Evolutionary conservation across 1,140 invertebrate genomes (phyloP), one percentile per base, ranked within the genome.

Genomic region (Leptinotarsa texana): DNA sequence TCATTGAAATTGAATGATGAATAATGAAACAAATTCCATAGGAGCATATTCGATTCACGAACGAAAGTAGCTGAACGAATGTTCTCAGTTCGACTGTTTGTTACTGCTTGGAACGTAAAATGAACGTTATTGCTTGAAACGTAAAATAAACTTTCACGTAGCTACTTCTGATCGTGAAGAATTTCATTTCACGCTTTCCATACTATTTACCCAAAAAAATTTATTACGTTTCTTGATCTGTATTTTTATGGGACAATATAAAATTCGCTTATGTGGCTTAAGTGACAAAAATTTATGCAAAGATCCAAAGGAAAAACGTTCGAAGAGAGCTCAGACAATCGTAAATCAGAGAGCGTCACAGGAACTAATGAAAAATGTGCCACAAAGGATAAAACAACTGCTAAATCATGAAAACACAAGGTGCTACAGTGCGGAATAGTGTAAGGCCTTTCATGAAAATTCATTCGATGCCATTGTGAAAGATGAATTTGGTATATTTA

Each of bases 211-310:
- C 33, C 72, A 65, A 74, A 77, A 75, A 77, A 77, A 78, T 75
- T 78, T 78, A 75, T 78, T 78, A 69, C 76, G 71, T 22, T 75
- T 73, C 73, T 78, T 75, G 74, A 74, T 75, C 67, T 71, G 69
- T 42, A 78, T 75, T 78, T 78, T 78, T 78, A 78, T 75, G 71
- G 67, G 74, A 73, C 74, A 63, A 75, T 78, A 78, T 78, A 78
- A 78, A 78, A 78, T 78, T 78, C 76, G 76, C 74, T 78, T 78
- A 78, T 78, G 74, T 75, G 74, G 76, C 74, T 75, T 78, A 78
- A 78, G 76, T 75, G 76, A 78, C 76, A 78, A 73, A 66, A 78
- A 78, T 78, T 78, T 78, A 78, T 78, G 76, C 76, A 78, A 78
- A 73, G 74, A 63, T 72, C n/a, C 51, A 72, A 71, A 75, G 74